Percentiles rank a stretch among this genome's conserved stretches.
Conservation (phyloP, 2,888 invertebrate species). For the Lepidochitona cinerea region DNA sequence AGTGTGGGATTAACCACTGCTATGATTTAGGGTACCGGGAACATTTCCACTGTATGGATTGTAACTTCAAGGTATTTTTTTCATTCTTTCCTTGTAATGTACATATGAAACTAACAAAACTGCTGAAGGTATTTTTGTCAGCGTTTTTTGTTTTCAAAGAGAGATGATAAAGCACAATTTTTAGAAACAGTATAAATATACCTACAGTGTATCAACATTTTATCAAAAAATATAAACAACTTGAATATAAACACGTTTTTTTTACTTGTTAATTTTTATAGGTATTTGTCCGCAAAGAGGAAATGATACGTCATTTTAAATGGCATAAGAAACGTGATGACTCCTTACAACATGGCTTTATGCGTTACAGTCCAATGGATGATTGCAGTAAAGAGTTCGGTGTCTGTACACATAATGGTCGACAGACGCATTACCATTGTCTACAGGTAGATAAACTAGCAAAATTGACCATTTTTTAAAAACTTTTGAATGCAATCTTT, state of each 20-base stretch:
- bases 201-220: too few relatives aligned
- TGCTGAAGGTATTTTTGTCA: too few relatives aligned
- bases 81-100: too few relatives aligned
- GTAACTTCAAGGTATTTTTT: slow-evolving; percentile 76
- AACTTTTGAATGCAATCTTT: too few relatives aligned
- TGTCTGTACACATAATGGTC: slow-evolving; percentile 90
- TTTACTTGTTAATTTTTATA: slow-evolving; percentile 34
- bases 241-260: too few relatives aligned
- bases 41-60: slow-evolving; percentile 93
- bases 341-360: slow-evolving; percentile 94
- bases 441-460: too few relatives aligned
- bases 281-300: slow-evolving; percentile 98
- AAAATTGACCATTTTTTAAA: too few relatives aligned
- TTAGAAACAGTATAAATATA: too few relatives aligned
- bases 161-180: too few relatives aligned
- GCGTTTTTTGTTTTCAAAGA: too few relatives aligned
- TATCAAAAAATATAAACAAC: too few relatives aligned
- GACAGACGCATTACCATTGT: slow-evolving; percentile 98
- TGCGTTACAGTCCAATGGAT: slow-evolving; percentile 94
- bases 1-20: slow-evolving; percentile 89
- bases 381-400: slow-evolving; percentile 90
- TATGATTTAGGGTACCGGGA: slow-evolving; percentile 92
- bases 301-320: slow-evolving; percentile 98
- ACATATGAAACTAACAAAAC: too few relatives aligned
- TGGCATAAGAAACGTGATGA: slow-evolving; percentile 99